Evolutionary conservation across 2,113 vertebrate species (phyloP).

Genomic region (Tachysurus vachellii): DNA sequence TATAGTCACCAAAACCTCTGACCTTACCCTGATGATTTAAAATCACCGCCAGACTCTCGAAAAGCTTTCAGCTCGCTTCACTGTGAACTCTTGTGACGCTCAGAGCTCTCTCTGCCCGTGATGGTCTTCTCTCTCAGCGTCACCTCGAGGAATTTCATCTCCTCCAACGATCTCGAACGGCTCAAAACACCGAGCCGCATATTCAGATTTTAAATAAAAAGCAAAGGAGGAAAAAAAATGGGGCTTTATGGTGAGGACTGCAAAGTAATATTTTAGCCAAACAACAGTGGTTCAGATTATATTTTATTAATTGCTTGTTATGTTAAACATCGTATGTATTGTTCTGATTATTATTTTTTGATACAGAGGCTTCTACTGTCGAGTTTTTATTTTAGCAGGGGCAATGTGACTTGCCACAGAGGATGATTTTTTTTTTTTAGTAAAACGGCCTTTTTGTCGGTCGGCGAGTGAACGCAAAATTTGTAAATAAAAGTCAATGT

Average conservation of each 20-base stretch:
- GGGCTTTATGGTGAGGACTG: slow-evolving; percentile 44
- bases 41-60: background rate
- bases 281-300: slow-evolving; percentile 52
- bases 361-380: slow-evolving; percentile 51
- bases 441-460: slow-evolving; percentile 9
- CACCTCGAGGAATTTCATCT: slow-evolving; percentile 21
- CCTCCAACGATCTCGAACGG: background rate
- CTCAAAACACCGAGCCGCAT: background rate
- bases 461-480: slow-evolving; percentile 26
- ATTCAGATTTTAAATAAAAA: background rate
- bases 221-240: background rate
- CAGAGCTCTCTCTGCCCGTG: background rate
- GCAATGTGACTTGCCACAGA: slow-evolving; percentile 11
- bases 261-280: slow-evolving; percentile 42
- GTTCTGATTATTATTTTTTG: slow-evolving; percentile 56
- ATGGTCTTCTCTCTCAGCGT: background rate
- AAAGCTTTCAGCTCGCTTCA: slow-evolving; percentile 25
- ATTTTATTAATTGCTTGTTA: slow-evolving; percentile 58
- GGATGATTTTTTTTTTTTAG: background rate
- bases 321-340: slow-evolving; percentile 55
- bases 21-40: background rate
- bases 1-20: background rate
- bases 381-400: slow-evolving; percentile 40
- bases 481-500: slow-evolving; percentile 50
- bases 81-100: background rate